phyloP scores from a whole-genome alignment of 1,140 invertebrate species.

The Drosophila virilis region DNA sequence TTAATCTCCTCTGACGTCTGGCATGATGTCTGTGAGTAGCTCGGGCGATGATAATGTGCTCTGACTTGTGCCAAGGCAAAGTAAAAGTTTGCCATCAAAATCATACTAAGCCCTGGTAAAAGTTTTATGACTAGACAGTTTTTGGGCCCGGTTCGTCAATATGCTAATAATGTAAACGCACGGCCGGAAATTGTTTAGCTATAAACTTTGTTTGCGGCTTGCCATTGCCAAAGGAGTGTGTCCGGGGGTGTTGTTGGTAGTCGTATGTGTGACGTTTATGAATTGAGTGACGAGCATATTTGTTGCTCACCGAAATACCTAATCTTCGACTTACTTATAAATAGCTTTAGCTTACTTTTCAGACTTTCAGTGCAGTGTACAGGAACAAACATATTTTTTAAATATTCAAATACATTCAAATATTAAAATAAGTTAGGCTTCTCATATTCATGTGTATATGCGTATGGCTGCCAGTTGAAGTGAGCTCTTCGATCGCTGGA shows the following conservation, averaged over 20 bases:
- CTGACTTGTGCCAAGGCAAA: conserved; percentile 47
- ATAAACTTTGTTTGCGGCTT: conserved; percentile 74
- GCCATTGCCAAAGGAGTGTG: conserved; percentile 36
- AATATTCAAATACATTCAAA: too few species aligned
- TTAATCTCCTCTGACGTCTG: conserved; percentile 58
- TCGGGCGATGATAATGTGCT: conserved; percentile 68
- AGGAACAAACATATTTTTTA: too few species aligned
- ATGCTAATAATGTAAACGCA: conserved; percentile 76
- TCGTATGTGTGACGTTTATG: conserved; percentile 15
- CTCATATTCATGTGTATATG: too few species aligned
- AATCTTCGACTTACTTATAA: conserved; percentile 1
- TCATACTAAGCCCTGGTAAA: conserved; percentile 51
- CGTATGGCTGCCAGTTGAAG: too few species aligned
- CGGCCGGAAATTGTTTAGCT: conserved; percentile 75
- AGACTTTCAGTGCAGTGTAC: background rate
- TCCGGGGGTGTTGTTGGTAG: background rate
- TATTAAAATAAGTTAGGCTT: too few species aligned
- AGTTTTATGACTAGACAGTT: conserved; percentile 79
- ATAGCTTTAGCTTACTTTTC: background rate
- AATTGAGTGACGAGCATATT: conserved; percentile 36
- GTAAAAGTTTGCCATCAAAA: conserved; percentile 58
- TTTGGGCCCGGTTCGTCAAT: conserved; percentile 62
- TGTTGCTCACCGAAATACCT: background rate
- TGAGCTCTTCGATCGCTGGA: too few species aligned
- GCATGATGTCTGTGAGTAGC: conserved; percentile 53